Conservation (phyloP, 2,888 invertebrate species). For the Cephonodes hylas region DNA sequence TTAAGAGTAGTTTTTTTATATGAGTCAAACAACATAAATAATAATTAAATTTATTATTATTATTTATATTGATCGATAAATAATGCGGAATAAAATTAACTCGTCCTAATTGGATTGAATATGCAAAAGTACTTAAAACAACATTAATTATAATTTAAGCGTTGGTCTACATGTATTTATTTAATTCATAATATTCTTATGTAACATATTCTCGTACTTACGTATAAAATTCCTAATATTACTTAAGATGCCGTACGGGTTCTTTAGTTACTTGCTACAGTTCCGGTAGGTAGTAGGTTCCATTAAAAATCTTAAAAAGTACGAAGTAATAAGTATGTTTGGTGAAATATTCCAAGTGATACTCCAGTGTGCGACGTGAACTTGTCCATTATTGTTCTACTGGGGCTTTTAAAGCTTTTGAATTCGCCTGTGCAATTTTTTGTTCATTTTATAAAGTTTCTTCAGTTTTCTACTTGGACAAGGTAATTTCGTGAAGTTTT, state of each 20-base stretch:
- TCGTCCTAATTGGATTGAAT: too few relatives aligned
- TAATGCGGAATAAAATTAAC: too few relatives aligned
- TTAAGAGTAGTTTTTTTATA: too few relatives aligned
- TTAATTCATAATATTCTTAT: too few relatives aligned
- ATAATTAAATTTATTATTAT: too few relatives aligned
- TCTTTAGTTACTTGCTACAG: neutral
- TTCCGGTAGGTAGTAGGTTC: neutral
- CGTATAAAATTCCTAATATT: too few relatives aligned
- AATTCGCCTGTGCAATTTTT: neutral
- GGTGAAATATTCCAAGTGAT: neutral
- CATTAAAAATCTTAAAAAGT: constrained; percentile 4
- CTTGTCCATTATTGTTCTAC: constrained; percentile 10
- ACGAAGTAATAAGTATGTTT: neutral
- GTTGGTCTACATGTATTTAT: too few relatives aligned
- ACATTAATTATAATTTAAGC: too few relatives aligned
- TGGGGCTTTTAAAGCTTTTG: neutral
- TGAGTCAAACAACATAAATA: too few relatives aligned
- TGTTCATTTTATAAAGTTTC: neutral
- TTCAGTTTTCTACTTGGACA: neutral
- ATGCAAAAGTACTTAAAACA: too few relatives aligned
- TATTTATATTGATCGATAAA: too few relatives aligned
- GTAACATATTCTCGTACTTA: too few relatives aligned
- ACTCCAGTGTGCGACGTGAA: neutral
- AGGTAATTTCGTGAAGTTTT: neutral
- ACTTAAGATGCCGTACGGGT: neutral